Evolutionary conservation across 1,140 invertebrate species (phyloP).

Genomic region (Ceratosolen fusciceps): DNA sequence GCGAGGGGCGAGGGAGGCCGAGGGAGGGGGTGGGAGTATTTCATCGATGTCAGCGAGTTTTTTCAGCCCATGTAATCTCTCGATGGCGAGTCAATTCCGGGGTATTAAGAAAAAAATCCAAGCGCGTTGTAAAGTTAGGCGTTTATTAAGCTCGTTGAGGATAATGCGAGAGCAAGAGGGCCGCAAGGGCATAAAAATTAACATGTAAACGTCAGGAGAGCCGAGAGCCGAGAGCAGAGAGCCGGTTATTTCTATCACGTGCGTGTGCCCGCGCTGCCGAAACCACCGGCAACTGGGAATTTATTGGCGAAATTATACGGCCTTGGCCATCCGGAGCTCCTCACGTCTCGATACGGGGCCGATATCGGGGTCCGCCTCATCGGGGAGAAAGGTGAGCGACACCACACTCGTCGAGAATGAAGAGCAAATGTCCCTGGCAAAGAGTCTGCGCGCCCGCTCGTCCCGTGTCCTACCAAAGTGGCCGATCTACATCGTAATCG

Average conservation of each 20-base stretch:
- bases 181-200: conserved; percentile 27
- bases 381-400: background rate
- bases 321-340: too few species aligned
- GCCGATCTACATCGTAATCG: conserved; percentile 45
- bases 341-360: background rate
- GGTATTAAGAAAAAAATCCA: conserved; percentile 42
- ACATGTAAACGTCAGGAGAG: conserved; percentile 31
- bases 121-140: conserved; percentile 36
- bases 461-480: conserved; percentile 26
- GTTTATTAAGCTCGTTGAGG: conserved; percentile 39
- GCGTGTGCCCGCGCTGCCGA: background rate
- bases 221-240: background rate
- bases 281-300: conserved; percentile 2
- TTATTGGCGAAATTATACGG: conserved; percentile 15
- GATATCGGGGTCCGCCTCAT: too few species aligned
- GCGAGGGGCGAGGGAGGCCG: too few species aligned
- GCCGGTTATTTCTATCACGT: conserved; percentile 2
- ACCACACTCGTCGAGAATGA: conserved; percentile 8
- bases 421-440: conserved; percentile 16
- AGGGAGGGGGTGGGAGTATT: too few species aligned
- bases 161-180: conserved; percentile 17
- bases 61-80: conserved; percentile 27
- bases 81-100: conserved; percentile 14
- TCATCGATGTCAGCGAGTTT: too few species aligned
- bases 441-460: conserved; percentile 2